Evolutionary conservation across 2,797 vertebrate genomes (phyloP), one percentile per base, ranked within the genome.

Genomic region (Denticeps clupeoides): DNA sequence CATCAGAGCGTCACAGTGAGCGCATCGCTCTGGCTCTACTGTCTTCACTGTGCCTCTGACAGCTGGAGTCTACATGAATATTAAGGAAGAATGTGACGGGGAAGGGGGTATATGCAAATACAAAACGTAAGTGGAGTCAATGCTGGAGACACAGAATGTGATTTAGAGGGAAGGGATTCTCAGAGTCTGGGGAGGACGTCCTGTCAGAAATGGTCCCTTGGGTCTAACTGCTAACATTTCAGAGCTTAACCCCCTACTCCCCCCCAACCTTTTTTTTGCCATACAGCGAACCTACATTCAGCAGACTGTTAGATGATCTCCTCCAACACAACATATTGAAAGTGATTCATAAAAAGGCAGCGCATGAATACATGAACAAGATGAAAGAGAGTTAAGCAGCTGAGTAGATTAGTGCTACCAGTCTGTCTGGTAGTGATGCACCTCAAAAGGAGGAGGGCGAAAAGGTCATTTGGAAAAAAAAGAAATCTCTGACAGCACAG

Each of bases 351-450:
- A 59, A 44, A 62, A 50, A 51, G 55, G 23, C 55, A 41, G 16
- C n/a, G n/a, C 55, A 45, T 49, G 29, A 49, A n/a, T n/a, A n/a
- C n/a, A n/a, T n/a, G n/a, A n/a, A n/a, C n/a, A n/a, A n/a, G n/a
- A n/a, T n/a, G n/a, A n/a, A 58, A 55, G 59, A 58, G 65, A 64
- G 54, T 52, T 51, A 63, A 61, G 69, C 57, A 38, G 55, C 50
- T 5, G 29, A 59, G 74, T 82, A 70, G 79, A 75, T 81, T 78
- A 80, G 80, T 81, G 76, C 82, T 73, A 66, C 55, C 47, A 70
- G 71, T 73, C 63, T 50, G 15, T 73, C 63, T 50, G 15, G 38
- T 46, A 48, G 61, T 74, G 73, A 79, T 72, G 69, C 13, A 59
- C 62, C 62, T 56, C 35, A 38, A 38, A 63, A 67, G 68, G 72